Percentiles rank a stretch among this genome's conserved stretches.
These are phyloP conservation scores for Scopus umbretta DNA, from an alignment of 2,113 vertebrate species.

Conservation along the genomic window DNA sequence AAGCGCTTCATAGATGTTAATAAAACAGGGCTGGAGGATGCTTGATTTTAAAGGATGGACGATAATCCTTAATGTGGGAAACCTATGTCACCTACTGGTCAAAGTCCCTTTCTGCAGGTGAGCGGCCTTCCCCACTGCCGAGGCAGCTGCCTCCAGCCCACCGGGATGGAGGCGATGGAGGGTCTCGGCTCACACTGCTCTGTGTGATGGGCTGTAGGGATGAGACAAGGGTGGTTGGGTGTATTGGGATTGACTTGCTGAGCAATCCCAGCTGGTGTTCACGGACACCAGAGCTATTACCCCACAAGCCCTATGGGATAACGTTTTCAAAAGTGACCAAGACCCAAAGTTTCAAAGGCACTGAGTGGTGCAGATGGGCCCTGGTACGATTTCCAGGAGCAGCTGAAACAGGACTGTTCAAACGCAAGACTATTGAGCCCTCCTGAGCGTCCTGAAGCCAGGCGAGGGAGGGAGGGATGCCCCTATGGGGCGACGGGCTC, in stretches of 20 bases:
- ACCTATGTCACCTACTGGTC: slow-evolving; percentile 29
- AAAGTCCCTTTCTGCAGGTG: neutral
- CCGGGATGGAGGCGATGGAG: neutral
- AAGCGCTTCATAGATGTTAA: neutral
- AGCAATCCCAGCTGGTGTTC: neutral
- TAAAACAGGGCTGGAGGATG: neutral
- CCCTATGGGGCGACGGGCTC: neutral
- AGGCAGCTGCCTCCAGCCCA: neutral
- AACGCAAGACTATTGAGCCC: neutral
- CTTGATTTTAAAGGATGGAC: neutral
- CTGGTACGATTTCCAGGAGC: neutral
- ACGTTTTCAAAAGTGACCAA: neutral
- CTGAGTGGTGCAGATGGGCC: neutral
- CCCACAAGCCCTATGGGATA: no score
- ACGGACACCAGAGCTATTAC: neutral
- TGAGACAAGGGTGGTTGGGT: neutral
- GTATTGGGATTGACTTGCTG: neutral
- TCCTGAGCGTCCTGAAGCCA: accelerated
- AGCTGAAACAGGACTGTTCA: neutral
- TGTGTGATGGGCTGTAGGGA: neutral
- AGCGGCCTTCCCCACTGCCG: neutral
- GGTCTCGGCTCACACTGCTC: neutral
- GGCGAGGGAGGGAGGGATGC: neutral
- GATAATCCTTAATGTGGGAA: neutral
- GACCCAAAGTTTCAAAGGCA: neutral